phyloP scores from a whole-genome alignment of 1,140 invertebrate genomes.

The Ridgeia piscesae region DNA sequence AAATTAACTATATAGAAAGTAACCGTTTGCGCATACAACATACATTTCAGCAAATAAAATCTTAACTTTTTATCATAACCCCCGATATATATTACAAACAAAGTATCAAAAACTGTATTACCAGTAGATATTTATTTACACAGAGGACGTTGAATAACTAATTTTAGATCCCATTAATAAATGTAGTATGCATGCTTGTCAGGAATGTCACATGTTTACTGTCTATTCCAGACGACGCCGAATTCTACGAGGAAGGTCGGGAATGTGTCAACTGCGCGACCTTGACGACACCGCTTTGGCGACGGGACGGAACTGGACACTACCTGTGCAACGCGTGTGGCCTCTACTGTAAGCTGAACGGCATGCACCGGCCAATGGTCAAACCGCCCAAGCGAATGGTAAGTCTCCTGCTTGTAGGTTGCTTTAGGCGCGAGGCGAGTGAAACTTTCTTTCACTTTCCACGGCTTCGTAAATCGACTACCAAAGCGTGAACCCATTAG shows the following conservation, averaged over 20 bases:
- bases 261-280: conserved; percentile 59
- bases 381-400: conserved; percentile 93
- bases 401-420: neutral
- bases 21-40: too few species aligned
- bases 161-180: too few species aligned
- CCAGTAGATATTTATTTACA: too few species aligned
- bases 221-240: neutral
- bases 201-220: neutral
- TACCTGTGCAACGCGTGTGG: conserved; percentile 69
- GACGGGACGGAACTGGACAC: conserved; percentile 56
- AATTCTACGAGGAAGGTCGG: conserved; percentile 27
- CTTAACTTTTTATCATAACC: too few species aligned
- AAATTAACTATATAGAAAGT: too few species aligned
- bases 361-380: conserved; percentile 92
- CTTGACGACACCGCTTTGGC: conserved; percentile 57
- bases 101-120: too few species aligned
- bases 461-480: too few species aligned
- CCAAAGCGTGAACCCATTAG: too few species aligned
- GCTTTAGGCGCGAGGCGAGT: neutral
- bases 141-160: too few species aligned
- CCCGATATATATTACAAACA: too few species aligned
- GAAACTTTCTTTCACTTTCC: neutral
- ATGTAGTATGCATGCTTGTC: conserved; percentile 1
- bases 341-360: conserved; percentile 99
- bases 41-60: too few species aligned